These are phyloP conservation scores for Sapajus apella DNA, from an alignment of 2,113 vertebrate genomes.

Conservation along the genomic window DNA sequence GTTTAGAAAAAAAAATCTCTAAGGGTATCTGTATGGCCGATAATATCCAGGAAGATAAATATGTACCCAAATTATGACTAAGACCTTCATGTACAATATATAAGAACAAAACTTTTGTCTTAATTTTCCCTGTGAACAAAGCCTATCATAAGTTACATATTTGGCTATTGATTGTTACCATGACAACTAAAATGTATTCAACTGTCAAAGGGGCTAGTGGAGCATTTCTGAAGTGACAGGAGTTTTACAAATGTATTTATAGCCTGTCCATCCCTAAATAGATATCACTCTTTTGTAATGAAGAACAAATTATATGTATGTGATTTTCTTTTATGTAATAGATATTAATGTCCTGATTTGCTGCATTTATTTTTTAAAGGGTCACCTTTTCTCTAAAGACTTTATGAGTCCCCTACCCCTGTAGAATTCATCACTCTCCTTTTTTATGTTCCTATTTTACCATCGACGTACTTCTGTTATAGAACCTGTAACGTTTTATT, in stretches of 20 bases:
- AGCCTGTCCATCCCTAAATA: not conserved
- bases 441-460: constrained; percentile 46
- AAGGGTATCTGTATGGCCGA: not conserved
- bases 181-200: not conserved
- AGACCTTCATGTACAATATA: not conserved
- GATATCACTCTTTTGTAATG: not conserved
- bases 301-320: not conserved
- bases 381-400: constrained; percentile 55
- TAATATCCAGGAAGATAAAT: not conserved
- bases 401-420: not conserved
- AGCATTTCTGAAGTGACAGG: not conserved
- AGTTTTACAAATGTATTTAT: not conserved
- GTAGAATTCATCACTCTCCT: not conserved
- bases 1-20: not conserved
- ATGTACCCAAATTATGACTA: not conserved
- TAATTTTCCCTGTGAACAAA: not conserved
- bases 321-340: constrained; percentile 5
- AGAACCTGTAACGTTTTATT: constrained; percentile 50
- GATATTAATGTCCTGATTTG: not conserved
- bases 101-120: not conserved
- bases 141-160: not conserved
- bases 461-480: not conserved
- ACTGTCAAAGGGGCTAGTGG: not conserved
- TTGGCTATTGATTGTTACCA: not conserved
- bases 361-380: constrained; percentile 46